phyloP scores from a whole-genome alignment of 2,113 vertebrate species.

The Melanerpes aurifrons region DNA sequence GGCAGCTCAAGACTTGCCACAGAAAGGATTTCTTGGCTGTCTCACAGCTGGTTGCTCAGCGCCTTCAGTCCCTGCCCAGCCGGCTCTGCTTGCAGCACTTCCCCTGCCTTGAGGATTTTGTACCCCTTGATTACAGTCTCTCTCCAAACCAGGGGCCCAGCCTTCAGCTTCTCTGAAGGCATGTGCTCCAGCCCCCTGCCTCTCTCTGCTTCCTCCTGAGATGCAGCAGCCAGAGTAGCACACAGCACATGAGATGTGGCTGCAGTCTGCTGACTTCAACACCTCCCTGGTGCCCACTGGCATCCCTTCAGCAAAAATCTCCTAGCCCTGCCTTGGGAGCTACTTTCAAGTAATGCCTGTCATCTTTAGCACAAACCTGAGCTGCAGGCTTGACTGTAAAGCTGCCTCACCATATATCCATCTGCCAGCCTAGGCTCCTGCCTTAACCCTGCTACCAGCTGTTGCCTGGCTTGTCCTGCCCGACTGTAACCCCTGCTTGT shows the following conservation, averaged over 20 bases:
- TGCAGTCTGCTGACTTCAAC: background rate
- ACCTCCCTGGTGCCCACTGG: background rate
- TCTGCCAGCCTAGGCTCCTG: background rate
- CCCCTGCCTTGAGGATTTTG: background rate
- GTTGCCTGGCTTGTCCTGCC: background rate
- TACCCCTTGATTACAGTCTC: background rate
- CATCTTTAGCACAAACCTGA: background rate
- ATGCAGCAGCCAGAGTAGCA: background rate
- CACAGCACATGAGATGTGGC: accelerated
- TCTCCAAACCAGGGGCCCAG: background rate
- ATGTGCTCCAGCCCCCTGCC: background rate
- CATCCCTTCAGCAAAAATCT: background rate
- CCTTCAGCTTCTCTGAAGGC: background rate
- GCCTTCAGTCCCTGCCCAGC: accelerated
- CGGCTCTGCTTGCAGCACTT: accelerated
- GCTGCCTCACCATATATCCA: accelerated
- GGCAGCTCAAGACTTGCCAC: accelerated
- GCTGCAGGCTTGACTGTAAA: background rate
- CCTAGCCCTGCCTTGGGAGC: background rate
- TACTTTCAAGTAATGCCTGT: background rate
- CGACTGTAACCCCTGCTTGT: too few relatives aligned
- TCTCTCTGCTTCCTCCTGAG: background rate
- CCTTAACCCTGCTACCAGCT: background rate
- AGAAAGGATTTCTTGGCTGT: background rate
- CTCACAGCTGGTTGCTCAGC: accelerated